Evolutionary conservation across 1,140 invertebrate genomes (phyloP).

Genomic region (Trichonephila clavipes): DNA sequence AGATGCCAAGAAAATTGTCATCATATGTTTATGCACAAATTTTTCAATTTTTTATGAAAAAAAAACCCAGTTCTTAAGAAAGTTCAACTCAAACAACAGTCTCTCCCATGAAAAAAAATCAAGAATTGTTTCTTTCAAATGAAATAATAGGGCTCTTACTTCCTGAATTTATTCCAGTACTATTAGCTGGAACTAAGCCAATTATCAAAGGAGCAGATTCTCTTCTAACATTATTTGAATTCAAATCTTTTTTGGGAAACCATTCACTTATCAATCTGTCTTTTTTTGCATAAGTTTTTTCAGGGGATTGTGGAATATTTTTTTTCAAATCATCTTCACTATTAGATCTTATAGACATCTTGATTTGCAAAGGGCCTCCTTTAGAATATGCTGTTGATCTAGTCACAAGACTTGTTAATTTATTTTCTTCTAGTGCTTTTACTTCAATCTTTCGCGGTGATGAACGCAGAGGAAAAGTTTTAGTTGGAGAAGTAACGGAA

Average conservation of each 20-base stretch:
- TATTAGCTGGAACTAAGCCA: slow-evolving; percentile 65
- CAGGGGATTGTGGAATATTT: neutral
- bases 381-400: slow-evolving; percentile 64
- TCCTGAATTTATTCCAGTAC: slow-evolving; percentile 13
- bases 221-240: slow-evolving; percentile 45
- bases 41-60: neutral
- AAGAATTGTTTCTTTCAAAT: slow-evolving; percentile 46
- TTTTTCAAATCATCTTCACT: slow-evolving; percentile 28
- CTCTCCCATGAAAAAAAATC: slow-evolving; percentile 1
- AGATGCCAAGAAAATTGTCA: neutral
- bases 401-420: slow-evolving; percentile 53
- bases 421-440: slow-evolving; percentile 41
- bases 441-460: slow-evolving; percentile 61
- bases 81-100: neutral
- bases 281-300: slow-evolving; percentile 72
- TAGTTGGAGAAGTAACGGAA: slow-evolving; percentile 29
- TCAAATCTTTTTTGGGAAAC: slow-evolving; percentile 69
- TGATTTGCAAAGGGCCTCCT: slow-evolving; percentile 12
- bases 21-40: neutral
- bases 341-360: neutral
- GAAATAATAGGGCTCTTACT: slow-evolving; percentile 43
- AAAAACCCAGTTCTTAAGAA: no score
- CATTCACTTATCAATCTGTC: slow-evolving; percentile 71
- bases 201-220: slow-evolving; percentile 74
- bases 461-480: slow-evolving; percentile 30